Evolutionary conservation across 1,140 invertebrate species (phyloP).

Genomic region (Drosophila insularis): DNA sequence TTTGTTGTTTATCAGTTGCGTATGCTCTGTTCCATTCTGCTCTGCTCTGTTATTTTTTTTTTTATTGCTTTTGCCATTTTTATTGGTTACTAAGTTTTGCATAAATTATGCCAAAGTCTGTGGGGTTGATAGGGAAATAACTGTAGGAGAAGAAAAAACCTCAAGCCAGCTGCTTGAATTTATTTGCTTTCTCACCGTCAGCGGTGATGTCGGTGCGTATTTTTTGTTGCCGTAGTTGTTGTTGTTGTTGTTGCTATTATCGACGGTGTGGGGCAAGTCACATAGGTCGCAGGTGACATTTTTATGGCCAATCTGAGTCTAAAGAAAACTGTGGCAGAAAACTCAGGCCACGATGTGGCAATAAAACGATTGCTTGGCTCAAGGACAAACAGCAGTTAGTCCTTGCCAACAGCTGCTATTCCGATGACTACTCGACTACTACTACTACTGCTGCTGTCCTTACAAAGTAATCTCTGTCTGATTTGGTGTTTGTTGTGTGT

Average conservation of each 20-base stretch:
- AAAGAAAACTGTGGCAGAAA: slow-evolving; percentile 19
- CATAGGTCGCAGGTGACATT: slow-evolving; percentile 76
- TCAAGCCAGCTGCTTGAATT: slow-evolving; percentile 58
- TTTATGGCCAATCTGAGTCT: slow-evolving; percentile 74
- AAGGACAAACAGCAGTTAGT: slow-evolving; percentile 40
- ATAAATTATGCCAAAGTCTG: slow-evolving; percentile 71
- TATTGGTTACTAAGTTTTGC: slow-evolving; percentile 67
- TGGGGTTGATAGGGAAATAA: slow-evolving; percentile 22
- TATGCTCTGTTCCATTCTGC: slow-evolving; percentile 25
- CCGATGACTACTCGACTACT: neutral
- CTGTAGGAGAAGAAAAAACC: neutral
- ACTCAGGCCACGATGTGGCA: slow-evolving; percentile 47
- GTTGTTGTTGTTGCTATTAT: neutral
- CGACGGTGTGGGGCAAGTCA: slow-evolving; percentile 5
- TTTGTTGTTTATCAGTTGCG: slow-evolving; percentile 1
- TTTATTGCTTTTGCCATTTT: slow-evolving; percentile 35
- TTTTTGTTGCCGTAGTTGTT: neutral
- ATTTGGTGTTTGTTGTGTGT: slow-evolving; percentile 2
- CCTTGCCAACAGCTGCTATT: slow-evolving; percentile 11
- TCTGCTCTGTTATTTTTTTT: slow-evolving; percentile 18
- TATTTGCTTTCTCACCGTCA: slow-evolving; percentile 72
- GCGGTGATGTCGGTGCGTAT: neutral
- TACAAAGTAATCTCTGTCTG: slow-evolving; percentile 54
- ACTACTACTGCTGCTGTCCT: neutral
- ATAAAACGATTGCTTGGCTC: slow-evolving; percentile 73